phyloP scores from a whole-genome alignment of 2,888 invertebrate species.

The Metalampra italica region DNA sequence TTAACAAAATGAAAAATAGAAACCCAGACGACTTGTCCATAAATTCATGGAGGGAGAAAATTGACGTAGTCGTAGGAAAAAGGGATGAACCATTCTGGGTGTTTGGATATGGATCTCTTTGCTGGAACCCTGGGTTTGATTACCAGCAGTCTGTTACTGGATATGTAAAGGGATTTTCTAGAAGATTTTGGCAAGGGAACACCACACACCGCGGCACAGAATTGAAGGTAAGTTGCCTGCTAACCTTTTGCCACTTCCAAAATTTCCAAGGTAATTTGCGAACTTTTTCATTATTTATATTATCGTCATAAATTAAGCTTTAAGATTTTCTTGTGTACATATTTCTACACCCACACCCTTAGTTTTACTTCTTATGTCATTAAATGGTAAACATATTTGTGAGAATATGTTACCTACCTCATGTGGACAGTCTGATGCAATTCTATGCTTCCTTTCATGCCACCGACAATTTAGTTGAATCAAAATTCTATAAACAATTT shows the following conservation, averaged over 20 bases:
- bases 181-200: constrained; percentile 96
- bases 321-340: no score
- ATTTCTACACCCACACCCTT: no score
- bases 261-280: neutral
- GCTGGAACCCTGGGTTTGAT: constrained; percentile 96
- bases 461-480: no score
- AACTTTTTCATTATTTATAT: neutral
- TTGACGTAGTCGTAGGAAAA: constrained; percentile 30
- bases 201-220: constrained; percentile 88
- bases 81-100: constrained; percentile 85
- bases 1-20: constrained; percentile 9
- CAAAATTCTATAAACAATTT: neutral
- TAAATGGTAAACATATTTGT: no score
- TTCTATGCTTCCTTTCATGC: no score
- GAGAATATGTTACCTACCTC: no score
- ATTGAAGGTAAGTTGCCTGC: constrained; percentile 79
- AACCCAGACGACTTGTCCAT: neutral
- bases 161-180: constrained; percentile 87
- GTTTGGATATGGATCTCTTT: constrained; percentile 96
- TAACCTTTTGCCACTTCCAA: neutral
- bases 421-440: no score
- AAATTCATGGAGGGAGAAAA: constrained; percentile 13
- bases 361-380: no score
- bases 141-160: constrained; percentile 89
- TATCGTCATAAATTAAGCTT: no score